Base-by-base conservation (phyloP, 2,113 vertebrate genomes). In the Misgurnus mizolepis region DNA sequence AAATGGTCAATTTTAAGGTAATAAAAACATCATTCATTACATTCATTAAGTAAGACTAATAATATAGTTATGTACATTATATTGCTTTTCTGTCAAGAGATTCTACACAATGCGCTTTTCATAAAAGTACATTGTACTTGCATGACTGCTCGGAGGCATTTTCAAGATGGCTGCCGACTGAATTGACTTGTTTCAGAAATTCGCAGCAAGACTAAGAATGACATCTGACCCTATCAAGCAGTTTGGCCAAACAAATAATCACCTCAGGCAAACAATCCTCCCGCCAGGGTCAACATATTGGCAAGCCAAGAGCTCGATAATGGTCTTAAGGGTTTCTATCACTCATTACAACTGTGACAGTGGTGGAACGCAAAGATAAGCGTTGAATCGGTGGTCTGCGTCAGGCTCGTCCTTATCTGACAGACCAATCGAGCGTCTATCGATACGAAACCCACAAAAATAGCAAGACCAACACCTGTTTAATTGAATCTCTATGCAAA, bases 361-460 rank as follows among this genome's bases (percentile, higher is more conserved):
- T 88, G 85, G 83, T 81, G 86, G 86, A 88, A 89, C 88, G 89
- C 85, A 65, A 82, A 89, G 92, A 93, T 93, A 93, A 93, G 91
- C 86, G 82, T 83, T 85, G 89, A 90, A 92, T 93, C 85, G 87
- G 90, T 89, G 86, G 84, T 86, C 86, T 82, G 88, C 89, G 90
- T 92, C 90, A 92, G 78, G 66, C 61, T 82, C 85, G 88, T 91
- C 90, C 92, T 90, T 91, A 89, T 84, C 78, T 18, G 84, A 80
- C 76, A 85, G 77, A 87, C 84, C 87, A 89, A 91, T 90, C 90
- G 90, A 92, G 84, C 86, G 75, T 86, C 89, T 88, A 92, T 92
- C 91, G 91, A 91, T 90, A 86, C 66, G 81, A 49, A 78, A 87
- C 1, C 84, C 80, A 61, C 80, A 83, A 84, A 68, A 81, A 83